Base-by-base conservation (phyloP, 2,888 invertebrate species). In the Furcula furcula region DNA sequence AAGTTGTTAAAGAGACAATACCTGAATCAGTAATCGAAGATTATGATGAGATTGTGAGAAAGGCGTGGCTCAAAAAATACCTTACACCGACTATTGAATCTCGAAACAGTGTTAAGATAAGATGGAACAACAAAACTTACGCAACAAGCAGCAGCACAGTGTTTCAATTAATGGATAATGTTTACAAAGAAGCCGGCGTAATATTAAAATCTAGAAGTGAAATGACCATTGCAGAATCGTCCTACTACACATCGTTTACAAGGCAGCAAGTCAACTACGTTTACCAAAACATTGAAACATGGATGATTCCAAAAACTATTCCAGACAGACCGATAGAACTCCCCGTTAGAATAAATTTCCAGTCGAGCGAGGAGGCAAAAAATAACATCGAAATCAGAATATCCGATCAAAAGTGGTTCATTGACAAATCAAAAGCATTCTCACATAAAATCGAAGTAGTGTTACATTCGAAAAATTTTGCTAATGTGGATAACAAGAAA, bases 51-150 rank as follows among this genome's bases (percentile, higher is more conserved):
- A 64, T 67, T 13, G 36, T 57, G 20, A 55, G 62, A 4, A 76
- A 68, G 46, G 43, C 67, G 2, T 84, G 86, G 84, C 49, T 83
- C 0, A 63, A 59, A 25, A 73, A 68, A 31, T 81, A 65, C 35
- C 43, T 83, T 16, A 57, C 65, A 2, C 64, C 52, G 10, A 44
- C 60, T 5, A 66, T 64, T 32, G 78, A 80, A 20, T 74, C 82
- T 3, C 62, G 52, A 27, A 70, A 75, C 13, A 81, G 75, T 39
- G 71, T 81, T 1, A 65, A 76, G 44, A 53, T 84, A 0, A 63
- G 81, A 49, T 85, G 84, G 84, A 77, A 78, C 14, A 84, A 81
- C 29, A 76, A 69, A 31, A 69, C 58, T 28, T 82, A 77, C 29
- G 51, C 64, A 0, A 70, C 73, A 23, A 81, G 81, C 34, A 84